These are phyloP conservation scores for Tauraco hartlaubi DNA, from an alignment of 2,797 vertebrate species.

Conservation along the genomic window DNA sequence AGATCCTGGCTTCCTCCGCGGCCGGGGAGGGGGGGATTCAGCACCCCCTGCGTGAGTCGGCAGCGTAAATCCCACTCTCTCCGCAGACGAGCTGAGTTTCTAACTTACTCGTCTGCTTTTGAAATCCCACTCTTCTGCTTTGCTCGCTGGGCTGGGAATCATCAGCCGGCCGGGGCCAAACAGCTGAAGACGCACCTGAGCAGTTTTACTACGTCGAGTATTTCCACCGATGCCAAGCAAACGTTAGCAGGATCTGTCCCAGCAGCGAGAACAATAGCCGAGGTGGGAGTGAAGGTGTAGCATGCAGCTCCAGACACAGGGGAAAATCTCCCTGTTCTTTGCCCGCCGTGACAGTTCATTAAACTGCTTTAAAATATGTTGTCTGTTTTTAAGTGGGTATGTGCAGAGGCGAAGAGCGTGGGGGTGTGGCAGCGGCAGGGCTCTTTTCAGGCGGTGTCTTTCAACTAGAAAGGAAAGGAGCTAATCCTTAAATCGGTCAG, in stretches of 20 bases:
- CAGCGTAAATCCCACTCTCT: neutral
- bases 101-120: neutral
- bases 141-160: neutral
- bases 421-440: neutral
- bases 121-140: neutral
- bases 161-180: neutral
- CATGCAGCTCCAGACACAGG: neutral
- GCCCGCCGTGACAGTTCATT: neutral
- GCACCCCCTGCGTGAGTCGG: neutral
- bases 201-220: neutral
- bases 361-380: neutral
- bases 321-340: neutral
- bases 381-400: neutral
- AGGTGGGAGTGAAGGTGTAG: neutral
- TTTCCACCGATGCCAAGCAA: neutral
- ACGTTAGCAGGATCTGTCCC: neutral
- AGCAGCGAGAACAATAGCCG: neutral
- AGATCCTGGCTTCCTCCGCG: neutral
- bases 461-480: neutral
- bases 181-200: neutral
- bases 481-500: neutral
- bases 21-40: neutral
- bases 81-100: neutral
- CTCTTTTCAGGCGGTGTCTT: neutral
- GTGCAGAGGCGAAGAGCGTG: neutral